These are phyloP conservation scores for Lipotes vexillifer DNA, from an alignment of 2,113 vertebrate genomes.

Conservation along the genomic window DNA sequence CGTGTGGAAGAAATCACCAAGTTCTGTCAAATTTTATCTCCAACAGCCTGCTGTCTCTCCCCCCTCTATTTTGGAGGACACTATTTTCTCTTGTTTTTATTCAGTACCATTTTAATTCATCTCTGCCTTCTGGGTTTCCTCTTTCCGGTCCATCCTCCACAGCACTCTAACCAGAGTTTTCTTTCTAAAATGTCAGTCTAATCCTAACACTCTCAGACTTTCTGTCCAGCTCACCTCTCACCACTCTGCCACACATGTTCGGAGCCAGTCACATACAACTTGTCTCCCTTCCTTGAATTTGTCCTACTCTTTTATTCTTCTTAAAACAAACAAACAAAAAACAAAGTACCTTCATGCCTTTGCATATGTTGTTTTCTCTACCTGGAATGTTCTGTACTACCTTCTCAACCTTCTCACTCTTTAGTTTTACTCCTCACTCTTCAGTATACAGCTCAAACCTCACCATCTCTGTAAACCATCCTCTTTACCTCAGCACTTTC, in stretches of 20 bases:
- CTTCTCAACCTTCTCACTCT: background rate
- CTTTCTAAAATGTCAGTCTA: background rate
- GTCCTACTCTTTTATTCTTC: background rate
- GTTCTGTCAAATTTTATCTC: background rate
- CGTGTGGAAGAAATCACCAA: background rate
- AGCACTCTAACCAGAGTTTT: background rate
- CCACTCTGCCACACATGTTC: background rate
- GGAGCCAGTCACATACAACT: background rate
- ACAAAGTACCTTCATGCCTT: background rate
- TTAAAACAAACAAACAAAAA: background rate
- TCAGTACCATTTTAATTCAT: background rate
- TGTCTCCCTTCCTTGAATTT: background rate
- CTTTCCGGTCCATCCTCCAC: background rate
- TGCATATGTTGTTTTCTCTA: background rate
- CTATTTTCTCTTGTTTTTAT: background rate
- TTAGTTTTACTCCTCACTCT: background rate
- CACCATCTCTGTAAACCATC: background rate
- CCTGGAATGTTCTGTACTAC: background rate
- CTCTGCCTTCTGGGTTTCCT: background rate
- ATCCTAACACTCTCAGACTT: background rate
- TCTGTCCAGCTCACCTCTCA: background rate
- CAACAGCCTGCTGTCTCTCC: background rate
- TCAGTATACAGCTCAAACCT: background rate
- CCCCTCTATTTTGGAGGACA: background rate
- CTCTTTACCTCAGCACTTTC: background rate